These are phyloP conservation scores for Planococcus citri DNA, from an alignment of 1,140 invertebrate species.

Conservation along the genomic window DNA sequence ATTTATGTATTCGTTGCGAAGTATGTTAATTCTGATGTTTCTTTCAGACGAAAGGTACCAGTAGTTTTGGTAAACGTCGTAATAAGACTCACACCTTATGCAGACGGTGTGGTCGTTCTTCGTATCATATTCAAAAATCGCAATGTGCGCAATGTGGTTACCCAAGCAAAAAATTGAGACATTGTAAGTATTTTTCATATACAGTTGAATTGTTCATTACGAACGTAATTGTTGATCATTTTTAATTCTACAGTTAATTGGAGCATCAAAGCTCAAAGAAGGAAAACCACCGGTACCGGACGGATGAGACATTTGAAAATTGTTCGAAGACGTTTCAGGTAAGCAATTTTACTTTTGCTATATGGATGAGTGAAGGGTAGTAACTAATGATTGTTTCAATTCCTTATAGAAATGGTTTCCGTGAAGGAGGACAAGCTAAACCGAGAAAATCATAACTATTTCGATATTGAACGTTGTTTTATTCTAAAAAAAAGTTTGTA, in stretches of 20 bases:
- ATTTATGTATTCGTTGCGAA: too few relatives aligned
- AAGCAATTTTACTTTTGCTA: not conserved
- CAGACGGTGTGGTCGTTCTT: slow-evolving; percentile 88
- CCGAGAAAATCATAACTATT: not conserved
- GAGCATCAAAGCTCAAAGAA: slow-evolving; percentile 94
- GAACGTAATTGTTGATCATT: too few relatives aligned
- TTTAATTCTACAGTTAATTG: slow-evolving; percentile 72
- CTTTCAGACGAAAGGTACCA: slow-evolving; percentile 95
- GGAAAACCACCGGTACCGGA: slow-evolving; percentile 98
- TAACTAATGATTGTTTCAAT: not conserved
- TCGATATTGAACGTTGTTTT: not conserved
- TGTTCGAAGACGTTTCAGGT: slow-evolving; percentile 76
- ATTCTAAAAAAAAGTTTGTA: not conserved
- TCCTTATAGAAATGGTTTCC: not conserved
- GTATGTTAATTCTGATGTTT: too few relatives aligned
- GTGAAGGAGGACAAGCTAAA: slow-evolving; percentile 11
- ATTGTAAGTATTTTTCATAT: slow-evolving; percentile 61
- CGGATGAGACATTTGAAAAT: slow-evolving; percentile 88
- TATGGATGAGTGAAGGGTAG: not conserved
- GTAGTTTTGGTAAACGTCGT: slow-evolving; percentile 98
- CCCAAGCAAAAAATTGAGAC: slow-evolving; percentile 79
- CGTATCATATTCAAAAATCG: slow-evolving; percentile 97
- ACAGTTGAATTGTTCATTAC: slow-evolving; percentile 22
- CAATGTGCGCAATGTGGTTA: slow-evolving; percentile 96
- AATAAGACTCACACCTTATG: slow-evolving; percentile 99